Evolutionary conservation across 2,797 vertebrate genomes (phyloP).

Genomic region (Tamandua tetradactyla): DNA sequence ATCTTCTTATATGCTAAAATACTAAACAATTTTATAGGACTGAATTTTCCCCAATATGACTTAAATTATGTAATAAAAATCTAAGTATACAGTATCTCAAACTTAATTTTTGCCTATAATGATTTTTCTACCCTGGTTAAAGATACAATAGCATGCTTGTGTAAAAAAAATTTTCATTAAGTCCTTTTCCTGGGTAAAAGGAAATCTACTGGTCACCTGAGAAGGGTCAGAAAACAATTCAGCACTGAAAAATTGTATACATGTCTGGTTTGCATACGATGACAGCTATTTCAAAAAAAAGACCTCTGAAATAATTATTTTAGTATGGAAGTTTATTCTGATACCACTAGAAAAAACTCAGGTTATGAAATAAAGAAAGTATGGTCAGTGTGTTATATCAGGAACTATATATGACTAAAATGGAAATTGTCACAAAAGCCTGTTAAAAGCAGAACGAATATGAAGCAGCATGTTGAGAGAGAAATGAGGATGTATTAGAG

Average conservation of each 20-base stretch:
- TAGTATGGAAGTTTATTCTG: neutral
- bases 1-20: constrained; percentile 44
- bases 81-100: neutral
- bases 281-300: constrained; percentile 21
- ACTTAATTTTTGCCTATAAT: constrained; percentile 28
- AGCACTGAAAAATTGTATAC: constrained; percentile 34
- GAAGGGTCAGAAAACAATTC: constrained; percentile 23
- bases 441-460: constrained; percentile 21
- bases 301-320: neutral
- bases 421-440: neutral
- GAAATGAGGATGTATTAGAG: neutral
- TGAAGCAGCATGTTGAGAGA: neutral
- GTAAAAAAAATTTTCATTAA: constrained; percentile 13
- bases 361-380: constrained; percentile 21
- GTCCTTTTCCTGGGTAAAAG: constrained; percentile 38
- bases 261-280: neutral
- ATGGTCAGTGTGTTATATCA: neutral
- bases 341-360: neutral
- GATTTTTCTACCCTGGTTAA: neutral
- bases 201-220: neutral
- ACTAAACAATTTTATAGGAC: neutral
- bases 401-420: neutral
- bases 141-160: constrained; percentile 5
- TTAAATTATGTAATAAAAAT: constrained; percentile 40
- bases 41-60: neutral